Percentiles rank a stretch among this genome's conserved stretches.
Evolutionary conservation across 2,797 vertebrate genomes (phyloP).

Genomic region (Sebastiscus albofasciatus): DNA sequence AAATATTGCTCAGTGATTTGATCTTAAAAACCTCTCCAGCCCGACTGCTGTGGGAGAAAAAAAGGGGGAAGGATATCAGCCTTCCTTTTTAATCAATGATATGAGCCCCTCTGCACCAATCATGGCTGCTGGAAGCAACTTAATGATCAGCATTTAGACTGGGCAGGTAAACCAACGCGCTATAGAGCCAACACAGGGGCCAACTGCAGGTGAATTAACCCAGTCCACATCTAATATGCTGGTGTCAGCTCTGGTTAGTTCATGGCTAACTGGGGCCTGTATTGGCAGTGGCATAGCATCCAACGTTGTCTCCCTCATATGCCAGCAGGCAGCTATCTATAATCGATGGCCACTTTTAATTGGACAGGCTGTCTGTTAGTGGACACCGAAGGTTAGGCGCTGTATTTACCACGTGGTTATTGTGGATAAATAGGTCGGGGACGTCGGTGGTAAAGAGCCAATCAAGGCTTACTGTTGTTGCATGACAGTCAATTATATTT

Average conservation of each 20-base stretch:
- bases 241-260: conserved; percentile 95
- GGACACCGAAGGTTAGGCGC: conserved; percentile 46
- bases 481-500: conserved; percentile 44
- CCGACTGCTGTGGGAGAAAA: conserved; percentile 22
- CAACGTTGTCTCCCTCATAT: conserved; percentile 80
- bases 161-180: conserved; percentile 90
- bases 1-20: conserved; percentile 29
- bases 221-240: conserved; percentile 95
- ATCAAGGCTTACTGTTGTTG: conserved; percentile 42
- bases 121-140: conserved; percentile 93
- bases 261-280: conserved; percentile 84
- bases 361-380: conserved; percentile 76
- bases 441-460: conserved; percentile 25
- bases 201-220: conserved; percentile 95
- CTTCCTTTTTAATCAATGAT: conserved; percentile 89
- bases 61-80: conserved; percentile 64
- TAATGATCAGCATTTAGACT: conserved; percentile 96
- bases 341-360: conserved; percentile 84
- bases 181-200: conserved; percentile 92
- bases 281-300: conserved; percentile 86
- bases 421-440: conserved; percentile 40
- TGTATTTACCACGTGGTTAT: conserved; percentile 56
- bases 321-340: conserved; percentile 82
- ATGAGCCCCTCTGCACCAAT: conserved; percentile 89
- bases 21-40: conserved; percentile 35